Conservation (phyloP, 2,797 vertebrate species). For the Moxostoma hubbsi region DNA sequence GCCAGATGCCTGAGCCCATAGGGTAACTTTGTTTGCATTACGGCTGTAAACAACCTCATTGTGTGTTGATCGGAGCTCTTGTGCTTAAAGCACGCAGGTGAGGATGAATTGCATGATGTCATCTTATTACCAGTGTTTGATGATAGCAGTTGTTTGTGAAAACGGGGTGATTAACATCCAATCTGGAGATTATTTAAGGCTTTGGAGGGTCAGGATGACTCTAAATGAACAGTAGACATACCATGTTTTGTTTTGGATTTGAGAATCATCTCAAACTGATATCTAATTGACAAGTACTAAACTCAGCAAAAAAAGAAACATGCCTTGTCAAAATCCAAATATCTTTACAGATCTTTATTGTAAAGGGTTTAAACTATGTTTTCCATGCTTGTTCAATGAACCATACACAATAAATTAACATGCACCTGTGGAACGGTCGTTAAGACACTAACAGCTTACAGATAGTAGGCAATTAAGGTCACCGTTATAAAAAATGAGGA, state of each 20-base stretch:
- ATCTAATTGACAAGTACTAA: no score
- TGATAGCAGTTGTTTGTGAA: conserved; percentile 19
- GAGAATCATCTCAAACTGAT: no score
- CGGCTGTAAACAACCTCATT: conserved; percentile 52
- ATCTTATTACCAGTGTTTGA: conserved; percentile 4
- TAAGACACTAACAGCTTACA: no score
- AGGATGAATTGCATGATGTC: conserved; percentile 42
- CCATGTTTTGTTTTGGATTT: not conserved
- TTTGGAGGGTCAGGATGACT: not conserved
- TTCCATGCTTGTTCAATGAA: no score
- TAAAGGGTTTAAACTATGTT: no score
- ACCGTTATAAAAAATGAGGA: no score
- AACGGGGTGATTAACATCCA: conserved; percentile 12
- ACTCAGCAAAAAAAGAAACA: no score
- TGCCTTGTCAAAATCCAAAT: no score
- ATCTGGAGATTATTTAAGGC: not conserved
- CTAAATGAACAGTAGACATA: not conserved
- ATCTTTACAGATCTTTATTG: no score
- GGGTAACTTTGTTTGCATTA: conserved; percentile 5
- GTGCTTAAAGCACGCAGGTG: conserved; percentile 25
- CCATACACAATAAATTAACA: no score
- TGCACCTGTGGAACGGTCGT: no score
- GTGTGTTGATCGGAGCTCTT: conserved; percentile 47
- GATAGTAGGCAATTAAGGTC: no score
- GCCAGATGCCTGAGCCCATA: conserved; percentile 62